A percentile compares a stretch with the other conserved stretches of the same genome.
These are phyloP conservation scores for Mustela lutreola DNA, from an alignment of 2,113 vertebrate genomes.

Conservation along the genomic window DNA sequence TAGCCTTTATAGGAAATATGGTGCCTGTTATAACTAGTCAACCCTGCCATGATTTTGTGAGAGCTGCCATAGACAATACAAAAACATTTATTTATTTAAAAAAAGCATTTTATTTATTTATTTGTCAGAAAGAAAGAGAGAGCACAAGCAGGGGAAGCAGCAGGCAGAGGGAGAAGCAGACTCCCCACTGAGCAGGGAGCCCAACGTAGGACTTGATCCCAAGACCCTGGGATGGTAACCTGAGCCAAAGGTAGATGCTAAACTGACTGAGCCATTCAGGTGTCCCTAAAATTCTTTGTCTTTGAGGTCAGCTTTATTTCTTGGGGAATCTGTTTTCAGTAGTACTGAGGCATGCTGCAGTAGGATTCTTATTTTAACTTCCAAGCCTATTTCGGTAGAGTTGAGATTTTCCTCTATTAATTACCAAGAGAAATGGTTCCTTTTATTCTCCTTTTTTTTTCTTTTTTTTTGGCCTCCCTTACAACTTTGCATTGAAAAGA, in stretches of 20 bases:
- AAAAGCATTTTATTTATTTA: background rate
- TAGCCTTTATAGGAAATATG: background rate
- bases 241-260: no score
- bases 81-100: background rate
- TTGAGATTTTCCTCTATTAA: background rate
- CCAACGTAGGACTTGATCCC: no score
- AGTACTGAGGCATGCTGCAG: background rate
- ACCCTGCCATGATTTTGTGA: background rate
- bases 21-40: background rate
- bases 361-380: conserved; percentile 21
- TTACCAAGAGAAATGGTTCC: background rate
- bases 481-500: background rate
- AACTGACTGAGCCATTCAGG: no score
- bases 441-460: background rate
- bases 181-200: no score
- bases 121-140: background rate
- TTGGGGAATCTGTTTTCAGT: background rate
- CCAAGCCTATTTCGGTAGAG: background rate
- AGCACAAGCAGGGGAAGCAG: no score
- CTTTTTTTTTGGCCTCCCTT: background rate
- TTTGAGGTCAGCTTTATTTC: background rate
- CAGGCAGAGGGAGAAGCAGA: no score
- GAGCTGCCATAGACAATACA: background rate
- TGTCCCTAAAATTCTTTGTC: background rate
- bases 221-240: no score